phyloP scores from a whole-genome alignment of 2,113 vertebrate genomes.

The Gymnogyps californianus region DNA sequence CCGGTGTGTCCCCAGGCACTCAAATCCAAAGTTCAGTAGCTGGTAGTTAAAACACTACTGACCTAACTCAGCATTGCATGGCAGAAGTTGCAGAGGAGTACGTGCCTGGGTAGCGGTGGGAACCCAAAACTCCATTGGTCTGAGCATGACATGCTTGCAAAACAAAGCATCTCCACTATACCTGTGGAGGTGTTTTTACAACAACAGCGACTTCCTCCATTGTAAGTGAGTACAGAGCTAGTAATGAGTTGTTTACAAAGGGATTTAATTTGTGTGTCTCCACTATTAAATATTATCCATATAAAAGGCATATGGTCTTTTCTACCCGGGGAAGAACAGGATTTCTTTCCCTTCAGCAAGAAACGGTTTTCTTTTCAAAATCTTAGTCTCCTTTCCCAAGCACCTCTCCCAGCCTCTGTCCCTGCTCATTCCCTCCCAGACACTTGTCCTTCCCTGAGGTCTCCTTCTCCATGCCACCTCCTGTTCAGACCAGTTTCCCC shows the following conservation, averaged over 20 bases:
- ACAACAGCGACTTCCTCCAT: neutral
- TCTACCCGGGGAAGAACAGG: neutral
- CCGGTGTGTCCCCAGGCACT: neutral
- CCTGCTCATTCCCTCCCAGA: neutral
- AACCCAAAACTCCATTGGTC: neutral
- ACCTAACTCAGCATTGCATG: neutral
- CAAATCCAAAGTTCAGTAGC: neutral
- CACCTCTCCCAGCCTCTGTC: neutral
- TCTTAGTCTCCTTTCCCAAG: neutral
- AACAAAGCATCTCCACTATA: neutral
- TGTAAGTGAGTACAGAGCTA: neutral
- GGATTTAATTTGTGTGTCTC: neutral
- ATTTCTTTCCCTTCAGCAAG: neutral
- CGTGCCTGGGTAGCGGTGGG: accelerated
- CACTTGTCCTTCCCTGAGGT: neutral
- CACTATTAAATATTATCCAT: neutral
- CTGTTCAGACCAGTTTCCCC: neutral
- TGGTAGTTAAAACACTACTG: neutral
- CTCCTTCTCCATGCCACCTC: neutral
- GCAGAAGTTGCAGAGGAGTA: neutral
- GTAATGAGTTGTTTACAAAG: neutral
- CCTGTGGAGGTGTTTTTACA: neutral
- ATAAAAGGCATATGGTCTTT: neutral
- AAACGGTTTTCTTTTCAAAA: neutral
- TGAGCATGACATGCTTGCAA: neutral